Evolutionary conservation across 2,113 vertebrate species (phyloP), one percentile per base, ranked within the genome.

Genomic region (Reinhardtius hippoglossoides): DNA sequence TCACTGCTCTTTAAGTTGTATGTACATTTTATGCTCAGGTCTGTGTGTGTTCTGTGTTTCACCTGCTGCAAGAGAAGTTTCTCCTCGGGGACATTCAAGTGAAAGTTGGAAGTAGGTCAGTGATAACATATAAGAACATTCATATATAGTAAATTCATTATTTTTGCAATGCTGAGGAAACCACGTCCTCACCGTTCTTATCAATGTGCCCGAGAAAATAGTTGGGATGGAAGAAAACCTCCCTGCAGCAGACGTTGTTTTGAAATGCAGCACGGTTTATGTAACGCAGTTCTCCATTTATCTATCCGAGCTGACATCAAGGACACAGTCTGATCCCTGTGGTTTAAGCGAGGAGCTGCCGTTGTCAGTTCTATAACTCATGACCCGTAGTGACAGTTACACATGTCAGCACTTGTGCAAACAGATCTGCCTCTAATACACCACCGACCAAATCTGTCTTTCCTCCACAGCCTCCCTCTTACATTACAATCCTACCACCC

Each of bases 331-430:
- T 66, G 81, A 88, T 85, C 69, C 64, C 64, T 58, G 64, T 15
- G 58, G 73, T 76, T 84, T 66, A 67, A 82, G 42, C 55, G 82
- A 76, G 67, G 66, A 80, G 71, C 70, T 74, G 80, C 67, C 87
- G 69, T 75, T 85, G 84, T 89, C 85, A 87, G 27, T 70, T 88
- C 81, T 64, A 87, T 87, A 81, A 80, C 82, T 85, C 84, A 81
- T 85, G 78, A 87, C 60, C 72, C 1, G 9, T 15, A 40, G 64
- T 90, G 91, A 92, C 89, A 90, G 75, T 87, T 80, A 83, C 81
- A 81, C 71, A 85, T 89, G 84, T 90, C 91, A 92, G 87, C 90
- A 85, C 79, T 87, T 92, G 77, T 66, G 42, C 74, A 76, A 86
- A 82, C 84, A 89, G 67, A 74, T 83, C 70, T 78, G 64, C 78